These are phyloP conservation scores for Drosophila eohydei DNA, from an alignment of 2,888 invertebrate genomes.

Conservation along the genomic window DNA sequence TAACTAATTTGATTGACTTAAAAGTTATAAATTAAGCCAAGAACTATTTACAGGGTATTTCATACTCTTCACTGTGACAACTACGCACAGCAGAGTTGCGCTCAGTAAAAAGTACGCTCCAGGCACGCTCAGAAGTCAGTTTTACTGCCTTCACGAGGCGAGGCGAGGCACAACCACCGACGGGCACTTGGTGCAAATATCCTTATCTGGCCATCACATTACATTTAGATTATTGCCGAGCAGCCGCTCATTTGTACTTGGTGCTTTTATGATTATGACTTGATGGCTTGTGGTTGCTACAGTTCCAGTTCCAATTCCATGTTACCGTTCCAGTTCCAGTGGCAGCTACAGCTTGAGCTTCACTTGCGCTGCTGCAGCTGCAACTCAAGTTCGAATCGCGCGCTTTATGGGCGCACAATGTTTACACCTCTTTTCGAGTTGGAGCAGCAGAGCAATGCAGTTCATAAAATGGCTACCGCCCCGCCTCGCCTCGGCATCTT, in stretches of 20 bases:
- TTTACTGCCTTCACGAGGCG: constrained; percentile 19
- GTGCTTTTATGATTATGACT: constrained; percentile 55
- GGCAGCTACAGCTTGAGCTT: constrained; percentile 3
- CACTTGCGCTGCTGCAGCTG: constrained; percentile 5
- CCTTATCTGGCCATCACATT: constrained; percentile 61
- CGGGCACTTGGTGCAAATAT: constrained; percentile 32
- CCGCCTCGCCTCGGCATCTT: constrained; percentile 2
- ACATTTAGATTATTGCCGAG: constrained; percentile 61
- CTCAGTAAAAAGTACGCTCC: constrained; percentile 4
- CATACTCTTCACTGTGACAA: background rate
- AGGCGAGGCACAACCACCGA: background rate
- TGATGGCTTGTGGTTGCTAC: constrained; percentile 27
- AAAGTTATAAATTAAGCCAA: too few relatives aligned
- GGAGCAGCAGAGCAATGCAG: constrained; percentile 30
- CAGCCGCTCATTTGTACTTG: constrained; percentile 37
- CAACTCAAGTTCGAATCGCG: constrained; percentile 1
- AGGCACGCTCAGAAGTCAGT: constrained; percentile 3
- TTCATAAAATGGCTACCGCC: constrained; percentile 45
- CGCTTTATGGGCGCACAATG: constrained; percentile 42
- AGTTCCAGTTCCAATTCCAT: constrained; percentile 23
- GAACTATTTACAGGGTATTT: background rate
- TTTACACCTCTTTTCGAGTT: constrained; percentile 57
- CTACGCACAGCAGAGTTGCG: background rate
- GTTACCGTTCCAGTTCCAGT: background rate
- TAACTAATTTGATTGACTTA: background rate